phyloP scores from a whole-genome alignment of 2,888 invertebrate species.

The Lutraria lutraria region DNA sequence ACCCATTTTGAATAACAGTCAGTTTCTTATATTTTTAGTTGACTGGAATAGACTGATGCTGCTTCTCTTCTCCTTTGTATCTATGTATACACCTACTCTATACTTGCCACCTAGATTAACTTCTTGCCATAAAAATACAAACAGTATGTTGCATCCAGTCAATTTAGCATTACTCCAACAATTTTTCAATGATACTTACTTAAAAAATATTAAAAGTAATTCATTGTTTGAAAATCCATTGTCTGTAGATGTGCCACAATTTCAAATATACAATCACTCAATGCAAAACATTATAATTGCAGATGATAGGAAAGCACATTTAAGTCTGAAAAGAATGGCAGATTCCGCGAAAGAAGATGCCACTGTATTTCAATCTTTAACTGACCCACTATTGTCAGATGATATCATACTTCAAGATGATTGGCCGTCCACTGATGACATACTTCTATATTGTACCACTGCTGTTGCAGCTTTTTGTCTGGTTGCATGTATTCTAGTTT shows the following conservation, averaged over 20 bases:
- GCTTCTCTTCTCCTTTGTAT: too few relatives aligned
- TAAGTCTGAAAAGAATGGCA: conserved; percentile 49
- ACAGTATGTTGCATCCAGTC: conserved; percentile 43
- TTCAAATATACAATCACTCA: conserved; percentile 48
- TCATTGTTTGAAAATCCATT: conserved; percentile 33
- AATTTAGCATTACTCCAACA: conserved; percentile 53
- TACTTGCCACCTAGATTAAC: conserved; percentile 46
- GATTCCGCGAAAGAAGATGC: conserved; percentile 33
- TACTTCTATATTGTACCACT: conserved; percentile 39
- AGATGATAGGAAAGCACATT: conserved; percentile 45
- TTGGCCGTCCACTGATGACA: conserved; percentile 29
- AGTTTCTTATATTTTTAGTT: neutral
- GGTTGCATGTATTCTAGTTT: neutral
- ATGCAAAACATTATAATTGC: conserved; percentile 42
- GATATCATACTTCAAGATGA: neutral
- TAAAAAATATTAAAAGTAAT: conserved; percentile 21
- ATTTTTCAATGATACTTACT: conserved; percentile 41
- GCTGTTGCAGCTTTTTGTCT: conserved; percentile 31
- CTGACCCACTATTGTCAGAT: conserved; percentile 34
- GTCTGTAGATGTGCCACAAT: conserved; percentile 9
- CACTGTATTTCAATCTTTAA: conserved; percentile 41
- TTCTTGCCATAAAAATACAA: conserved; percentile 38
- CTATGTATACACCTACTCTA: neutral
- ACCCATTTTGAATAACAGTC: neutral
- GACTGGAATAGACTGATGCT: too few relatives aligned